Evolutionary conservation across 2,113 vertebrate genomes (phyloP).

Genomic region (Ramphastos sulfuratus): DNA sequence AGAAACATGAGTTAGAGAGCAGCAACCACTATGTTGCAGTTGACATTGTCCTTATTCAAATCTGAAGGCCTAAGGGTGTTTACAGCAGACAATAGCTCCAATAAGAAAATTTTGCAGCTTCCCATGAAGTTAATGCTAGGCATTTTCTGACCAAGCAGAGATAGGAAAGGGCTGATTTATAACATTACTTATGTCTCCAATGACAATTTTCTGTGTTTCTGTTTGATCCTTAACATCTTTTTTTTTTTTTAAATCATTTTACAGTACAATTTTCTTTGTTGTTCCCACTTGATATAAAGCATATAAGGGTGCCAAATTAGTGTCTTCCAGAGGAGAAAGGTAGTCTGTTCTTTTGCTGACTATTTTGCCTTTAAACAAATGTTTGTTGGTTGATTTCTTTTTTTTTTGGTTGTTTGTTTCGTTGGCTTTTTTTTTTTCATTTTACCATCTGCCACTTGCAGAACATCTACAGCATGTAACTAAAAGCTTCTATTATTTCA

Average conservation of each 20-base stretch:
- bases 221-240: background rate
- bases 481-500: constrained; percentile 6
- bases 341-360: background rate
- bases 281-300: background rate
- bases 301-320: background rate
- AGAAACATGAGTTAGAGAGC: background rate
- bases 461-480: background rate
- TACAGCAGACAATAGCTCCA: background rate
- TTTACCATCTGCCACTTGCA: background rate
- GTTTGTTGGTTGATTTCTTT: background rate
- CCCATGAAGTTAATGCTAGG: background rate
- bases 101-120: background rate
- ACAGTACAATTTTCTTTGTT: background rate
- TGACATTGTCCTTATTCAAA: background rate
- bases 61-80: background rate
- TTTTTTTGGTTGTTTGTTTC: too few species aligned
- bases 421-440: too few species aligned
- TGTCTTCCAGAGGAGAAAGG: background rate
- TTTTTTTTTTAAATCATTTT: background rate
- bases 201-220: background rate
- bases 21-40: background rate
- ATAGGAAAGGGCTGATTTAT: background rate
- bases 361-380: constrained; percentile 25
- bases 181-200: background rate
- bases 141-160: background rate